Evolutionary conservation across 1,140 invertebrate species (phyloP).

Genomic region (Hycleus phaleratus): DNA sequence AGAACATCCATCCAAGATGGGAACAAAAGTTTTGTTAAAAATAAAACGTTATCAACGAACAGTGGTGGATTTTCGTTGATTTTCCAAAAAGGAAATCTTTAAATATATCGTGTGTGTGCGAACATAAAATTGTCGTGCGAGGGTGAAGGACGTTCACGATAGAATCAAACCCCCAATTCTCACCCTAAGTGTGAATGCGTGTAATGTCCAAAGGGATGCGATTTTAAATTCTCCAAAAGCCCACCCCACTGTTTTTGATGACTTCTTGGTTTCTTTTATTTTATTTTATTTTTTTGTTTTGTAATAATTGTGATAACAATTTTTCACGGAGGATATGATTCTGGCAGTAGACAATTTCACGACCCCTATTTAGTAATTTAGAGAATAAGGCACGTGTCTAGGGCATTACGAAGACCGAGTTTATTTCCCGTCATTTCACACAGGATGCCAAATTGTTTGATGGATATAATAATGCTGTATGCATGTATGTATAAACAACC

Average conservation of each 20-base stretch:
- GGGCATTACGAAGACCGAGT: constrained; percentile 21
- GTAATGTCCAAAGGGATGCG: constrained; percentile 14
- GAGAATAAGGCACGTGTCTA: constrained; percentile 27
- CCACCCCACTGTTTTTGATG: no score
- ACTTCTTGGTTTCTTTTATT: no score
- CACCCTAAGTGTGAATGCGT: constrained; percentile 14
- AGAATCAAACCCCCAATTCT: constrained; percentile 1
- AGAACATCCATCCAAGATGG: no score
- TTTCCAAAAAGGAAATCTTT: no score
- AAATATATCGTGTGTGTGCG: no score
- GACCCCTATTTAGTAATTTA: constrained; percentile 26
- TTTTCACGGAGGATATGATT: constrained; percentile 32
- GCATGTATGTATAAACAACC: background rate
- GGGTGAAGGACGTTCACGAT: no score
- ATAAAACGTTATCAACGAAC: no score
- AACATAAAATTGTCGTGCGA: no score
- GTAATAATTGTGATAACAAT: constrained; percentile 16
- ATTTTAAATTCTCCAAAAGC: constrained; percentile 1
- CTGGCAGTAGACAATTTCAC: constrained; percentile 32
- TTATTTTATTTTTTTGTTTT: no score
- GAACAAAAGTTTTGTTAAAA: no score
- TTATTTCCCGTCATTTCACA: constrained; percentile 33
- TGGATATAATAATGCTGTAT: constrained; percentile 19
- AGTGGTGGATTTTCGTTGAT: no score
- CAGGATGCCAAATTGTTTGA: constrained; percentile 31